These are phyloP conservation scores for Oryzias dopingdopingensis DNA, from an alignment of 2,797 vertebrate genomes.

Conservation along the genomic window DNA sequence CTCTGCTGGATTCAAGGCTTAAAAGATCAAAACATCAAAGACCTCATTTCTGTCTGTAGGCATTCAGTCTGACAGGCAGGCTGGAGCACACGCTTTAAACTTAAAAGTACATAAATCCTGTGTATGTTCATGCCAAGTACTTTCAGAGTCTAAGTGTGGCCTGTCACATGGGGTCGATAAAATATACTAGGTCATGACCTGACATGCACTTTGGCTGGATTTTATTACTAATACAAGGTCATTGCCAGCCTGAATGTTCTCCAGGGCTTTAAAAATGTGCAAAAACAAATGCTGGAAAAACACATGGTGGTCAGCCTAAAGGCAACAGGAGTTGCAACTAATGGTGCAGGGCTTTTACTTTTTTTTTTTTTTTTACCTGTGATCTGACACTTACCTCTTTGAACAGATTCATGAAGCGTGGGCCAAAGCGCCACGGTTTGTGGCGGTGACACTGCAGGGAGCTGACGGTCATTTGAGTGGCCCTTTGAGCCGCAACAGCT, in stretches of 20 bases:
- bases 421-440: slow-evolving; percentile 97
- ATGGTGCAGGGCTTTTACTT: slow-evolving; percentile 1
- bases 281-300: slow-evolving; percentile 9
- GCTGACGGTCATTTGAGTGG: slow-evolving; percentile 93
- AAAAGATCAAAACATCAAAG: slow-evolving; percentile 74
- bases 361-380: too few species aligned
- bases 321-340: not conserved
- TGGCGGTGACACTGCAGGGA: slow-evolving; percentile 97
- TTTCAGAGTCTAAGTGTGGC: slow-evolving; percentile 7
- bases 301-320: slow-evolving; percentile 12
- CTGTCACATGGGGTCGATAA: slow-evolving; percentile 8
- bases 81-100: slow-evolving; percentile 35
- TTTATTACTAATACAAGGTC: not conserved
- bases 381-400: slow-evolving; percentile 83
- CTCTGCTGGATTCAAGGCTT: slow-evolving; percentile 63
- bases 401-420: slow-evolving; percentile 93
- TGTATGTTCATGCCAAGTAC: slow-evolving; percentile 35
- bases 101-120: slow-evolving; percentile 42
- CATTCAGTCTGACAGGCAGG: slow-evolving; percentile 40
- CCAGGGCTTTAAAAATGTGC: slow-evolving; percentile 1
- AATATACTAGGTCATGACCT: slow-evolving; percentile 13
- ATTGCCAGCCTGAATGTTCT: not conserved
- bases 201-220: slow-evolving; percentile 13
- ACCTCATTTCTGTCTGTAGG: slow-evolving; percentile 59
- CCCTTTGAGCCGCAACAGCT: slow-evolving; percentile 87